Evolutionary conservation across 2,888 invertebrate genomes (phyloP), one percentile per base, ranked within the genome.

Genomic region (Macaria liturata): DNA sequence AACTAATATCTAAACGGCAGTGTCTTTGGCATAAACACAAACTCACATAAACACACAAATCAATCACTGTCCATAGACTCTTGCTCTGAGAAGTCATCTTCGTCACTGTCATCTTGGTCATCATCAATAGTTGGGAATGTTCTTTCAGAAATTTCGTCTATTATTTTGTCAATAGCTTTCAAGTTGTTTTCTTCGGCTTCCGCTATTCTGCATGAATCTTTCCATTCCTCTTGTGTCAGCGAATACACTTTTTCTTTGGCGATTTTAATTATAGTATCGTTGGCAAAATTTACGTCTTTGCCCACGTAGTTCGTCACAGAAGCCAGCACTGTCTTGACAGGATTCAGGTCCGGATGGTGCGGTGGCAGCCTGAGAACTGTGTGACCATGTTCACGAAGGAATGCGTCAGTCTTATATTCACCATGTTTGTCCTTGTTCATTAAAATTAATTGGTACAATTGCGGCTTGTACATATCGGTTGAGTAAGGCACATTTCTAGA

Each of bases 11-110:
- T 4, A 37, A 37, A 37, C 3, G 34, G 34, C 34, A 37, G 34
- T 37, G 4, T 37, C 34, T 37, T 37, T 37, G 34, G 34, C 34
- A 37, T 37, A 37, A 20, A 20, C 20, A 20, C 20, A 20, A 20
- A 20, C 20, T 20, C 20, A 20, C 20, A 20, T 20, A 20, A 20
- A 20, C 20, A 20, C 20, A 20, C 4, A 37, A 4, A 37, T 7
- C 44, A 72, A 60, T 73, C 72, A 64, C 75, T 75, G 9, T 72
- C 72, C 67, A 68, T 67, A 9, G 75, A 75, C 46, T 74, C 74
- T 40, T 71, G 70, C 44, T 72, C 73, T 0, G 72, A 70, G 0
- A 46, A 70, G 39, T 74, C 72, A 4, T 71, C 72, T 30, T 68
- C 66, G 47, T 70, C 72, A 62, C 70, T 73, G 9, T 70, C 71